phyloP scores from a whole-genome alignment of 2,113 vertebrate species.

The Alosa alosa region DNA sequence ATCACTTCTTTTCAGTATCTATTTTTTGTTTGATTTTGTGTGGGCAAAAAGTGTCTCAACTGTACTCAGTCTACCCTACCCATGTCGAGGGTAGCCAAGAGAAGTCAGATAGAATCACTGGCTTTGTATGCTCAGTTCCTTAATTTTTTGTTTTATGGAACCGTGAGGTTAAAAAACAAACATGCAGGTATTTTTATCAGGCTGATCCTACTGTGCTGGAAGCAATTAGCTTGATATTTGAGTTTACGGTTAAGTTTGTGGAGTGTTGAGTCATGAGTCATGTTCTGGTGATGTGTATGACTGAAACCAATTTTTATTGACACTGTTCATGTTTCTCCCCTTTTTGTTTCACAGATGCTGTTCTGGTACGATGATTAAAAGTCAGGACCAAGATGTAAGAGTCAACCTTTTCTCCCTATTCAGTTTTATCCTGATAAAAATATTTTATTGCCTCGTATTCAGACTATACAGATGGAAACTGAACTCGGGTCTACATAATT shows the following conservation, averaged over 20 bases:
- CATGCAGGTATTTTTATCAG: not conserved
- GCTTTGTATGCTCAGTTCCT: not conserved
- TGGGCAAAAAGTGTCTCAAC: too few species aligned
- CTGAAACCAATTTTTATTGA: not conserved
- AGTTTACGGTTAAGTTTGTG: not conserved
- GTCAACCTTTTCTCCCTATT: not conserved
- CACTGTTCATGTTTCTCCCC: not conserved
- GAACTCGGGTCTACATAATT: too few species aligned
- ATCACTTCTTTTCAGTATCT: too few species aligned
- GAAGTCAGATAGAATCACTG: not conserved
- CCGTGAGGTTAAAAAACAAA: not conserved
- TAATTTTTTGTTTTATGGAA: not conserved
- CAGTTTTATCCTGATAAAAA: not conserved
- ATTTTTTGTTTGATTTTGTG: too few species aligned
- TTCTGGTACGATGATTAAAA: conserved; percentile 81
- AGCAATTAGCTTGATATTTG: too few species aligned
- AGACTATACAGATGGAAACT: not conserved
- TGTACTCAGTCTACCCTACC: too few species aligned
- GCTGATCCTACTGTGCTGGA: not conserved
- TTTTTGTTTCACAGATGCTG: conserved; percentile 52
- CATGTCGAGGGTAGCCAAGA: too few species aligned
- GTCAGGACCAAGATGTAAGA: conserved; percentile 84
- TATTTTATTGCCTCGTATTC: not conserved
- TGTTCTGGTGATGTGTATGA: not conserved
- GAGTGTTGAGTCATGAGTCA: not conserved